phyloP scores from a whole-genome alignment of 1,140 invertebrate species.

The Cyphomyrmex costatus region DNA sequence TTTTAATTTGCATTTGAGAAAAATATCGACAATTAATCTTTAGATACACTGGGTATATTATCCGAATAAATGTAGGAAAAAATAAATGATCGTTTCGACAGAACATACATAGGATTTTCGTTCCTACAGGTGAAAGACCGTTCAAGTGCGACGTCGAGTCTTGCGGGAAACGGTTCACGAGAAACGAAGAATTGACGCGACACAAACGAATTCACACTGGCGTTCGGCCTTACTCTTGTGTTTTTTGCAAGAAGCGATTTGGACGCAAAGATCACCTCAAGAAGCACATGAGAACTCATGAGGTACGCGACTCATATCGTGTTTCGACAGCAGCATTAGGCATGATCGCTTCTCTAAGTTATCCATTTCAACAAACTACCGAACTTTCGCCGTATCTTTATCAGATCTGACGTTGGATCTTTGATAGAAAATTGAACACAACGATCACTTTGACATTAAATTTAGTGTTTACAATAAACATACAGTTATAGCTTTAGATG shows the following conservation, averaged over 20 bases:
- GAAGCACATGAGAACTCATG: slow-evolving; percentile 93
- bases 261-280: slow-evolving; percentile 96
- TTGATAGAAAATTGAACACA: neutral
- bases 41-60: no score
- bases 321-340: slow-evolving; percentile 59
- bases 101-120: slow-evolving; percentile 42
- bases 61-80: slow-evolving; percentile 9
- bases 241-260: slow-evolving; percentile 94
- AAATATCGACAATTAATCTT: neutral
- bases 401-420: slow-evolving; percentile 47
- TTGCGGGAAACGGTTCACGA: slow-evolving; percentile 96
- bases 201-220: slow-evolving; percentile 97
- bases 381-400: slow-evolving; percentile 50
- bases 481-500: neutral
- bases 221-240: slow-evolving; percentile 92
- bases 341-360: slow-evolving; percentile 40
- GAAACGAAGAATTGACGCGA: slow-evolving; percentile 97
- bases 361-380: slow-evolving; percentile 49
- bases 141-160: slow-evolving; percentile 94
- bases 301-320: slow-evolving; percentile 77
- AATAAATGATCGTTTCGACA: neutral
- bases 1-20: neutral
- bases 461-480: neutral
- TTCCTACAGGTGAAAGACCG: slow-evolving; percentile 92
- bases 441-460: slow-evolving; percentile 12